Evolutionary conservation across 2,113 vertebrate species (phyloP).

Genomic region (Hemichromis elongatus): DNA sequence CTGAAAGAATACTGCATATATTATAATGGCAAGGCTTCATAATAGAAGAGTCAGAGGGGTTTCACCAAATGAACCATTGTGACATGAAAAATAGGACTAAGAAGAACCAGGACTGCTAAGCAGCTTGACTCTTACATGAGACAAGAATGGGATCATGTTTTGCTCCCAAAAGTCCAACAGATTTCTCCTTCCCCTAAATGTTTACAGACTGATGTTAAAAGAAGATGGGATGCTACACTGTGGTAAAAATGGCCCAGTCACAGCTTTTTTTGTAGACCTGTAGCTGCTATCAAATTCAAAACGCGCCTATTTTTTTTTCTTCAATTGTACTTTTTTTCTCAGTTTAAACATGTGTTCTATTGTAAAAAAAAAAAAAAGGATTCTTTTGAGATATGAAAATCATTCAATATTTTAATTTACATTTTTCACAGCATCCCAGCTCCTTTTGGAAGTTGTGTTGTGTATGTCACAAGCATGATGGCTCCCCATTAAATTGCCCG

Average conservation of each 20-base stretch:
- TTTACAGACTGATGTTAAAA: neutral
- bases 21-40: neutral
- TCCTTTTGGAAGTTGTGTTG: neutral
- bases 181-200: neutral
- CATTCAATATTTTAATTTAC: neutral
- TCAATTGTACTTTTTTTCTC: neutral
- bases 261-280: neutral
- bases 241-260: neutral
- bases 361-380: too few species aligned
- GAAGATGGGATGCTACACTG: neutral
- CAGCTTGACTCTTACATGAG: neutral
- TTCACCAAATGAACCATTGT: neutral
- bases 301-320: neutral
- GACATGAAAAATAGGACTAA: neutral
- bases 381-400: neutral
- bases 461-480: neutral
- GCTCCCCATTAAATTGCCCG: neutral
- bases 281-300: neutral
- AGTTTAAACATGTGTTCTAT: neutral
- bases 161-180: neutral
- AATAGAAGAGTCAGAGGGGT: neutral
- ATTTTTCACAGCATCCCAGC: neutral
- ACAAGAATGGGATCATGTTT: neutral
- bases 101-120: neutral
- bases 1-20: neutral